A percentile compares a stretch with the other conserved stretches of the same genome.
phyloP scores from a whole-genome alignment of 2,113 vertebrate species.

The Gobius niger region DNA sequence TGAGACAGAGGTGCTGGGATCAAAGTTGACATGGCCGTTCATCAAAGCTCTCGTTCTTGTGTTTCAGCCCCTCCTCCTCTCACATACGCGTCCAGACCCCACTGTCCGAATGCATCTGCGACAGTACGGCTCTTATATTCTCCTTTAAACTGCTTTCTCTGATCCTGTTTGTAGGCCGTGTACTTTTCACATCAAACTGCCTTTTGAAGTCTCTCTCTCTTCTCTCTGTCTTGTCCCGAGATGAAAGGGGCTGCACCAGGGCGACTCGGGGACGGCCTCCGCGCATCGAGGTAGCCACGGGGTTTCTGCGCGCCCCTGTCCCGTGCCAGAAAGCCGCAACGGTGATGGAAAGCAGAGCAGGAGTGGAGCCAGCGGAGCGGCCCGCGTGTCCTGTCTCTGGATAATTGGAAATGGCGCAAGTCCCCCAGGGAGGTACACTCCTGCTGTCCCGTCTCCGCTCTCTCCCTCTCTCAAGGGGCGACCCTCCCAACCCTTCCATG shows the following conservation, averaged over 20 bases:
- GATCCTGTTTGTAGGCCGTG: conserved; percentile 59
- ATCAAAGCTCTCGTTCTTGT: conserved; percentile 30
- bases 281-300: conserved; percentile 58
- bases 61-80: conserved; percentile 25
- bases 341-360: conserved; percentile 70
- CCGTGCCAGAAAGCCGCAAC: conserved; percentile 47
- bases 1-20: conserved; percentile 24
- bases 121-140: conserved; percentile 58
- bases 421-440: conserved; percentile 20
- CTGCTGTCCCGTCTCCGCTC: conserved; percentile 22
- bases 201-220: conserved; percentile 69
- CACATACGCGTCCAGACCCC: conserved; percentile 1
- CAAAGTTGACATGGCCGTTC: conserved; percentile 27
- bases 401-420: conserved; percentile 72
- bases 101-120: conserved; percentile 36
- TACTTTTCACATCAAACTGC: conserved; percentile 73
- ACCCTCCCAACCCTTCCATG: conserved; percentile 42
- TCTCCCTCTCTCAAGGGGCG: conserved; percentile 19
- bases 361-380: conserved; percentile 59
- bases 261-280: conserved; percentile 57
- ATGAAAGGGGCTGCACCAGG: conserved; percentile 71
- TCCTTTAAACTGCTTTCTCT: conserved; percentile 56
- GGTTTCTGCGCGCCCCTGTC: conserved; percentile 29
- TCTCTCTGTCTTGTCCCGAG: conserved; percentile 63
- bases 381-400: conserved; percentile 47